Evolutionary conservation across 2,113 vertebrate species (phyloP).

Genomic region (Blennius ocellaris): DNA sequence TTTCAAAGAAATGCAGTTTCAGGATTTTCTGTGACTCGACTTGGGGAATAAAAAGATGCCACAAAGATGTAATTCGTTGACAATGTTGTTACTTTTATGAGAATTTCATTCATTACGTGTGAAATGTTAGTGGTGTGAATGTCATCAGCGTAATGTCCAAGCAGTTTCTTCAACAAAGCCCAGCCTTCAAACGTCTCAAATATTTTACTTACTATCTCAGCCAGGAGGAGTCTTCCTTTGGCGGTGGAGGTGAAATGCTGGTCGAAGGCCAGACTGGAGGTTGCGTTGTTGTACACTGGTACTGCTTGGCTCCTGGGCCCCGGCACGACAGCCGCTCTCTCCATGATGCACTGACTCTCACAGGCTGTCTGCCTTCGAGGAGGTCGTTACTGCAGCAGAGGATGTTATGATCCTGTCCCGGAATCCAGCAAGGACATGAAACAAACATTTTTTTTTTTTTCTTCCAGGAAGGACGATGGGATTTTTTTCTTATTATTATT

Average conservation of each 20-base stretch:
- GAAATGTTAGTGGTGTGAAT: background rate
- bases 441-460: background rate
- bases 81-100: too few relatives aligned
- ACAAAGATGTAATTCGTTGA: background rate
- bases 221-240: conserved; percentile 67
- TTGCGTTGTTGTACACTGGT: conserved; percentile 51
- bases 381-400: conserved; percentile 40
- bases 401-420: conserved; percentile 62
- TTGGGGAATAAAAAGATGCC: background rate
- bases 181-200: background rate
- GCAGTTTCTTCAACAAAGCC: background rate
- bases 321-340: conserved; percentile 27
- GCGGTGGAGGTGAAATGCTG: conserved; percentile 67
- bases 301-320: conserved; percentile 25
- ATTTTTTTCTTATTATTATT: too few relatives aligned
- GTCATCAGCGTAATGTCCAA: background rate
- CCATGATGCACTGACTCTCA: conserved; percentile 50
- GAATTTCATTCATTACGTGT: background rate
- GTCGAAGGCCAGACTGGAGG: conserved; percentile 77
- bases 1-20: conserved; percentile 24
- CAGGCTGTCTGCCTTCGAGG: conserved; percentile 6
- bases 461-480: too few relatives aligned
- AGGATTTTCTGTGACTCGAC: background rate
- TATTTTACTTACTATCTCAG: conserved; percentile 80
- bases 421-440: conserved; percentile 52